These are phyloP conservation scores for Amazona vittata DNA, from an alignment of 2,113 vertebrate genomes.

Conservation along the genomic window DNA sequence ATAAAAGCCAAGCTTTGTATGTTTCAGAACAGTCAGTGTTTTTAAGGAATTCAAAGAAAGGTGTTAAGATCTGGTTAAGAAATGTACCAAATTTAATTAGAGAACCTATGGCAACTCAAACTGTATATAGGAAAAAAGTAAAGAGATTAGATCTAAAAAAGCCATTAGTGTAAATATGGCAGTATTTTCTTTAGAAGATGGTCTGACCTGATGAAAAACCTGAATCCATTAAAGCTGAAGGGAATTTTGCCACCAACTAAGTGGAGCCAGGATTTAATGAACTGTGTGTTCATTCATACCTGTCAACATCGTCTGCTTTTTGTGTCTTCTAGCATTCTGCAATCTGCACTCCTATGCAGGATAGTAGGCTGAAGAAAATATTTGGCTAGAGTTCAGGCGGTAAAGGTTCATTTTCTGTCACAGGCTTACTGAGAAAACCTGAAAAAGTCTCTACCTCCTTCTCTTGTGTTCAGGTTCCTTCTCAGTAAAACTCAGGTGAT, in stretches of 20 bases:
- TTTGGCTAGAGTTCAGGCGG: constrained; percentile 29
- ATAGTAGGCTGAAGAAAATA: constrained; percentile 43
- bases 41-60: neutral
- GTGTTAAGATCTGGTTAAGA: neutral
- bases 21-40: neutral
- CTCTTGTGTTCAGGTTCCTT: neutral
- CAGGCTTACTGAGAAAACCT: constrained; percentile 25
- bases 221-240: neutral
- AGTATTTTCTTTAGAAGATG: neutral
- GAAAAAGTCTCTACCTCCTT: constrained; percentile 8
- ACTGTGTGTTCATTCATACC: neutral
- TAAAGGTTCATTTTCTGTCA: constrained; percentile 26
- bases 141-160: neutral
- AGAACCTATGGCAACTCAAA: neutral
- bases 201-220: neutral
- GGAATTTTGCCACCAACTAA: neutral
- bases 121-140: neutral
- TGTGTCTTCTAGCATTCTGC: neutral
- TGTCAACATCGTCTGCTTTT: neutral
- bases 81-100: neutral
- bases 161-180: neutral
- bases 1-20: neutral
- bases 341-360: constrained; percentile 19
- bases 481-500: constrained; percentile 10
- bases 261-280: neutral